Evolutionary conservation across 2,113 vertebrate genomes (phyloP).

Genomic region (Sinocyclocheilus maitianheensis): DNA sequence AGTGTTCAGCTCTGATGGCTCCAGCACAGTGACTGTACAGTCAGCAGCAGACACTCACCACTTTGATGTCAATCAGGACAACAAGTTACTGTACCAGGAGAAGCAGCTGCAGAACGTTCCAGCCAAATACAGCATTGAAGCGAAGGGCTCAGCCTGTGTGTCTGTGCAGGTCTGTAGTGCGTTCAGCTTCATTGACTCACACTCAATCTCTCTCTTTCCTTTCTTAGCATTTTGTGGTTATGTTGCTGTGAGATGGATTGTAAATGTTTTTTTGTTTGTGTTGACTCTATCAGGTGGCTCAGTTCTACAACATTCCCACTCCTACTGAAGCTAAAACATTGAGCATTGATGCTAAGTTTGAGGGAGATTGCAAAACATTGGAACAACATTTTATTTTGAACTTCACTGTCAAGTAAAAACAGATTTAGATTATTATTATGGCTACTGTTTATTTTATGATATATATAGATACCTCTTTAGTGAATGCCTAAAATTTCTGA

Average conservation of each 20-base stretch:
- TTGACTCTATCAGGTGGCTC: conserved; percentile 58
- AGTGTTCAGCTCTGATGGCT: conserved; percentile 48
- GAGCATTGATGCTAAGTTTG: conserved; percentile 42
- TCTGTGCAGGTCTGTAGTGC: conserved; percentile 75
- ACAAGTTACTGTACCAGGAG: conserved; percentile 84
- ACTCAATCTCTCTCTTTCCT: neutral
- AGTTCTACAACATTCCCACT: conserved; percentile 71
- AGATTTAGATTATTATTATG: too few relatives aligned
- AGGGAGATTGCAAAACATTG: conserved; percentile 42
- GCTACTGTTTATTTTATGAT: neutral
- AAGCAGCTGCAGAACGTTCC: conserved; percentile 65
- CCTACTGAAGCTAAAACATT: conserved; percentile 45
- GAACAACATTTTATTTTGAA: neutral
- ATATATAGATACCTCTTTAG: neutral
- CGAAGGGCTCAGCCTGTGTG: conserved; percentile 72
- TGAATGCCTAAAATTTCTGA: too few relatives aligned
- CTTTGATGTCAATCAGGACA: conserved; percentile 77
- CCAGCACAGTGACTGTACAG: conserved; percentile 48
- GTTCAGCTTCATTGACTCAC: neutral
- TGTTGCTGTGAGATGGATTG: too few relatives aligned
- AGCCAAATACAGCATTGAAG: conserved; percentile 66
- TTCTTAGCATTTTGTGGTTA: neutral
- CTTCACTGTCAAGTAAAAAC: conserved; percentile 2
- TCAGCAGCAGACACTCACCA: conserved; percentile 59
- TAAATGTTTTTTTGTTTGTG: neutral